These are phyloP conservation scores for Lycaon pictus DNA, from an alignment of 2,113 vertebrate genomes.

Conservation along the genomic window DNA sequence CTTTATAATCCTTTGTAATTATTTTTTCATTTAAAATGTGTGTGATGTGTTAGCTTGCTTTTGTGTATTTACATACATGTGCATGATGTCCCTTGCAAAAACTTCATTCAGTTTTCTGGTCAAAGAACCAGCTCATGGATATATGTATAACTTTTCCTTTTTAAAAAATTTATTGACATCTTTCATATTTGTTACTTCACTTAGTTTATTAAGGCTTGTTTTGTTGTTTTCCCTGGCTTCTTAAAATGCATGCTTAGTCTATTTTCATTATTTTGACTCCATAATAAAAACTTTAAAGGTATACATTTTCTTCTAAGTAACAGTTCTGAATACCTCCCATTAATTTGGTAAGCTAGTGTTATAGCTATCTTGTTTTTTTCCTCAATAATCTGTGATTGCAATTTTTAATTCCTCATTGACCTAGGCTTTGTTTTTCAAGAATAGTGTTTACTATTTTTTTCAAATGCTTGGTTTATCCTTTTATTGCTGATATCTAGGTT, in stretches of 20 bases:
- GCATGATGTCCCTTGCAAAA: background rate
- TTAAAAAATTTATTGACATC: background rate
- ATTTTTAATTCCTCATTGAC: conserved; percentile 53
- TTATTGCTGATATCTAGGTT: conserved; percentile 42
- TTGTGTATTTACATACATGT: background rate
- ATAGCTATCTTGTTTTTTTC: conserved; percentile 12
- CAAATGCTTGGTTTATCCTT: conserved; percentile 18
- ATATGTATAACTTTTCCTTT: conserved; percentile 30
- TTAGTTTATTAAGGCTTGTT: conserved; percentile 46
- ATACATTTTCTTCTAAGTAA: conserved; percentile 36
- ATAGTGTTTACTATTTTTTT: background rate
- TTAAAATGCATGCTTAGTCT: background rate
- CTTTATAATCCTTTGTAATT: conserved; percentile 31
- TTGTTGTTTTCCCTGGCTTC: conserved; percentile 17
- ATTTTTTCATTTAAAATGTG: conserved; percentile 17
- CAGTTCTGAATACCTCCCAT: background rate
- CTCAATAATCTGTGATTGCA: background rate
- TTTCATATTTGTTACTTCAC: conserved; percentile 17
- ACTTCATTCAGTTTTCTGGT: background rate
- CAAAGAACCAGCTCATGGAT: background rate
- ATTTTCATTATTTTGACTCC: conserved; percentile 48
- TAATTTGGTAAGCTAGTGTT: conserved; percentile 40
- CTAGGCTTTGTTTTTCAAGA: background rate
- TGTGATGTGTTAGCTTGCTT: background rate
- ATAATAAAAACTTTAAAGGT: background rate